Conservation (phyloP, 2,888 invertebrate species). For the Epirrhoe alternata region DNA sequence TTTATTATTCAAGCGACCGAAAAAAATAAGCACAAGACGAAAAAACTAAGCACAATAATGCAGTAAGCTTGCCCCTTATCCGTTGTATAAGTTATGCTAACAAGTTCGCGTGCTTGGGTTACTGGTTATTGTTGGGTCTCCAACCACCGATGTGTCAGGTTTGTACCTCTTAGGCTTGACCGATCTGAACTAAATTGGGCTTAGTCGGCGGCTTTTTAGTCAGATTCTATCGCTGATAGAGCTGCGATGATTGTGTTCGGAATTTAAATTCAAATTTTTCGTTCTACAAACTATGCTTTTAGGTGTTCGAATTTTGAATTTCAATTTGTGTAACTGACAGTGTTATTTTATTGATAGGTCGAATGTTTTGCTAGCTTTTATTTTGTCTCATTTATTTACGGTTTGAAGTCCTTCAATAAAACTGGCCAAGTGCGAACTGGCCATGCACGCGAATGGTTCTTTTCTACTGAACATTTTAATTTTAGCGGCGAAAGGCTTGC, state of each 20-base stretch:
- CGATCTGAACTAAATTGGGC: constrained; percentile 31
- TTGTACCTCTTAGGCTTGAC: constrained; percentile 27
- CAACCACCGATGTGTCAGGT: constrained; percentile 29
- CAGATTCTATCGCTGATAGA: constrained; percentile 12
- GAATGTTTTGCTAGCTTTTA: too few relatives aligned
- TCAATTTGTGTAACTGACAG: background rate
- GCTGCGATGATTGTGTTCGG: background rate
- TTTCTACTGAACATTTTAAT: too few relatives aligned
- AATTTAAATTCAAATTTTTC: background rate
- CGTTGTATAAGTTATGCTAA: constrained; percentile 74
- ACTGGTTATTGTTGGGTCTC: constrained; percentile 34
- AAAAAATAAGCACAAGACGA: constrained; percentile 56
- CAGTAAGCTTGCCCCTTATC: constrained; percentile 69
- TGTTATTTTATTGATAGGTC: too few relatives aligned
- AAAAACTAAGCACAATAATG: constrained; percentile 67
- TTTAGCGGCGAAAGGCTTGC: too few relatives aligned
- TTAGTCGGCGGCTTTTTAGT: constrained; percentile 27
- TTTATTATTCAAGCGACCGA: constrained; percentile 46
- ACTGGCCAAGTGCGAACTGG: too few relatives aligned
- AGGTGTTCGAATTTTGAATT: background rate
- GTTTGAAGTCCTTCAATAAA: too few relatives aligned
- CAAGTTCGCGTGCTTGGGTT: constrained; percentile 65
- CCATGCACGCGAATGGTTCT: too few relatives aligned
- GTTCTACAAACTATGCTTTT: background rate
- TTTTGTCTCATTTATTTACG: too few relatives aligned